Percentiles rank a stretch among this genome's conserved stretches.
Conservation (phyloP, 2,113 vertebrate genomes). For the Axis porcinus region DNA sequence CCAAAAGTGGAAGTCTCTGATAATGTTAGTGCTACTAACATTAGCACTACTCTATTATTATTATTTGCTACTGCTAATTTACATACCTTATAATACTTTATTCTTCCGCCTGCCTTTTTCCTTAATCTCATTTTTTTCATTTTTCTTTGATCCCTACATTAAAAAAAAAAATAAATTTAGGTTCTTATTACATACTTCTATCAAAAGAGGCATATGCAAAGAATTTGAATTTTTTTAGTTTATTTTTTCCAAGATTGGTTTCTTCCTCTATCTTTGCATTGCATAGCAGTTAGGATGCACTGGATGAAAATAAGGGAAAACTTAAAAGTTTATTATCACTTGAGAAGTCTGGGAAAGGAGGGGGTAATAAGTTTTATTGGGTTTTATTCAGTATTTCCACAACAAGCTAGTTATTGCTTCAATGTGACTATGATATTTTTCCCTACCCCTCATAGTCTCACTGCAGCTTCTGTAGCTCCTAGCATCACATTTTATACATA, state of each 20-base stretch:
- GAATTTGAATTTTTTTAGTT: neutral
- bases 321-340: neutral
- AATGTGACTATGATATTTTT: neutral
- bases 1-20: neutral
- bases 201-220: neutral
- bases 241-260: neutral
- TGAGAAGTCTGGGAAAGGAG: neutral
- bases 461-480: neutral
- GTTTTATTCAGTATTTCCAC: neutral
- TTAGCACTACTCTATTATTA: neutral
- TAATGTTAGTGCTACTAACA: neutral
- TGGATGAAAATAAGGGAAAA: neutral
- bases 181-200: neutral
- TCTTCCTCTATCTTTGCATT: neutral
- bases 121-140: neutral
- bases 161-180: neutral
- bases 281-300: neutral
- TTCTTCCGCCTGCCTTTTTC: neutral
- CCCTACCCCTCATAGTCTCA: neutral
- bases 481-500: neutral
- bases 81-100: neutral
- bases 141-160: neutral
- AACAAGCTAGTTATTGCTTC: neutral
- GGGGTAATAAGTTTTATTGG: neutral
- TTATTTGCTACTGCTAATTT: neutral